These are phyloP conservation scores for Myrmecophaga tridactyla DNA, from an alignment of 2,113 vertebrate genomes.

Conservation along the genomic window DNA sequence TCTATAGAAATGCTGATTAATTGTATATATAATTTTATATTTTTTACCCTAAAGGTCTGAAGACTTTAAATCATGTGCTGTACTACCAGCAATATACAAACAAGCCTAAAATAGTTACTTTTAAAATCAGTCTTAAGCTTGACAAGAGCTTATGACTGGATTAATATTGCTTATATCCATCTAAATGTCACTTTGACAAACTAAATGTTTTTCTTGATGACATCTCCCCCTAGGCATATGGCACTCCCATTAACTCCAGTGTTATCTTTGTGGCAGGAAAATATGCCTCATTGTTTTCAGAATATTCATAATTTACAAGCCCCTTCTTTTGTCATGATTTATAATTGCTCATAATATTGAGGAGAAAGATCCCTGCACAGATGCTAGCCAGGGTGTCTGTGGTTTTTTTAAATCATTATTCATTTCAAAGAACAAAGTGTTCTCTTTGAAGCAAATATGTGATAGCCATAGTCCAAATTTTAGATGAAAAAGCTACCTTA, in stretches of 20 bases:
- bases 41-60: slow-evolving; percentile 37
- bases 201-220: slow-evolving; percentile 67
- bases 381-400: slow-evolving; percentile 9
- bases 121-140: slow-evolving; percentile 54
- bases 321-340: slow-evolving; percentile 60
- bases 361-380: slow-evolving; percentile 42
- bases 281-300: slow-evolving; percentile 60
- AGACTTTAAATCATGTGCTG: slow-evolving; percentile 27
- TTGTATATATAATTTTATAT: not conserved
- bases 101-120: slow-evolving; percentile 50
- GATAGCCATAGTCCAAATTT: not conserved
- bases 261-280: slow-evolving; percentile 57
- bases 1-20: not conserved
- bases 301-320: slow-evolving; percentile 75
- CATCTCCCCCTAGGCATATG: slow-evolving; percentile 69
- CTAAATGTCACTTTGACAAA: slow-evolving; percentile 71
- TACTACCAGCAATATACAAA: slow-evolving; percentile 29
- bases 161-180: slow-evolving; percentile 59
- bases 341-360: slow-evolving; percentile 65
- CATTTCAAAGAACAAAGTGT: slow-evolving; percentile 60
- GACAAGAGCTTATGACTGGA: slow-evolving; percentile 70
- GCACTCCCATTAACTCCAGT: slow-evolving; percentile 53
- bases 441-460: slow-evolving; percentile 51
- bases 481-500: slow-evolving; percentile 34
- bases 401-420: not conserved